Conservation (phyloP, 2,888 invertebrate genomes). For the Habrosyne pyritoides region DNA sequence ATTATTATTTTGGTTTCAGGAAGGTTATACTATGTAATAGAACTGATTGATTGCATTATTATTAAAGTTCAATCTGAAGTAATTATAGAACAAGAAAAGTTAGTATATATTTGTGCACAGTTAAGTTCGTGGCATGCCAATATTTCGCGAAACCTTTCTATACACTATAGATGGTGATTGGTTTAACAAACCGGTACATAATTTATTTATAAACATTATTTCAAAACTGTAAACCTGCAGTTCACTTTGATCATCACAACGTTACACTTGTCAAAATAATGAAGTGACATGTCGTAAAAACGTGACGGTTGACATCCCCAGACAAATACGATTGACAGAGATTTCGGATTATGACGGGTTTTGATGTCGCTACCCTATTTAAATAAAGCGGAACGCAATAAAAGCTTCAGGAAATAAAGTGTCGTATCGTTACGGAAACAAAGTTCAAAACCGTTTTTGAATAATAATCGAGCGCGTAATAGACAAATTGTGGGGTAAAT, state of each 20-base stretch:
- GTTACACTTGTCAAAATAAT: constrained; percentile 68
- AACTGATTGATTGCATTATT: too few relatives aligned
- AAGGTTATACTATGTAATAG: too few relatives aligned
- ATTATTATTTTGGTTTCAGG: too few relatives aligned
- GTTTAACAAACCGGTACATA: constrained; percentile 2
- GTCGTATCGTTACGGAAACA: constrained; percentile 31
- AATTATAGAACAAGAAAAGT: too few relatives aligned
- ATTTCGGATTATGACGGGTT: constrained; percentile 60
- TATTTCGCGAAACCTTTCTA: too few relatives aligned
- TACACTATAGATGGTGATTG: too few relatives aligned
- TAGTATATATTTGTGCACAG: too few relatives aligned
- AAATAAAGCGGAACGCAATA: constrained; percentile 12
- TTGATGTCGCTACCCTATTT: constrained; percentile 38
- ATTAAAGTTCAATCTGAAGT: too few relatives aligned
- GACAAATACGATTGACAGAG: constrained; percentile 52
- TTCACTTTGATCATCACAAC: constrained; percentile 35
- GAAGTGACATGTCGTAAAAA: constrained; percentile 62
- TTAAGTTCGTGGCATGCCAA: too few relatives aligned
- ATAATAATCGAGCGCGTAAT: constrained; percentile 20
- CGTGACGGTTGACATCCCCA: constrained; percentile 59
- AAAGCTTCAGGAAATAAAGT: constrained; percentile 13
- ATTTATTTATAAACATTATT: constrained; percentile 25
- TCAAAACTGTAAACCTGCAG: constrained; percentile 22
- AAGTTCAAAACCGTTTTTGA: constrained; percentile 31
- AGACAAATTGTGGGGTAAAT: constrained; percentile 50